Evolutionary conservation across 2,888 invertebrate species (phyloP).

Genomic region (Bellardia bayeri): DNA sequence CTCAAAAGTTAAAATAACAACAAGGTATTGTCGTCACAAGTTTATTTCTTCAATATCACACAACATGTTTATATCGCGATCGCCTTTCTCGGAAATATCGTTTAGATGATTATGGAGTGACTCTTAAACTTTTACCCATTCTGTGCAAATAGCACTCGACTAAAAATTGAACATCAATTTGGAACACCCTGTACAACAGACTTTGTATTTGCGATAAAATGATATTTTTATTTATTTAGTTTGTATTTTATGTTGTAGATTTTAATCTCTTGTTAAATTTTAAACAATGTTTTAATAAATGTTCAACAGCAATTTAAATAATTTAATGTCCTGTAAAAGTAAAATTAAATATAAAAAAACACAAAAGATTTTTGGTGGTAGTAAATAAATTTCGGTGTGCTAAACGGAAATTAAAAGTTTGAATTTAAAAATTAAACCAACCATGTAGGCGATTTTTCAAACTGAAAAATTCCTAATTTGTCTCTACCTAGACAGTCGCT

Average conservation of each 20-base stretch:
- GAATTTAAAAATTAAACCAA: not conserved
- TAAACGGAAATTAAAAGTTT: constrained; percentile 2
- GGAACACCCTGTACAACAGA: too few relatives aligned
- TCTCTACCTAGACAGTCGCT: too few relatives aligned
- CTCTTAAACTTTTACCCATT: too few relatives aligned
- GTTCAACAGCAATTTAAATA: constrained; percentile 1
- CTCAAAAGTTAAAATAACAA: too few relatives aligned
- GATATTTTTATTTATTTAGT: constrained; percentile 7
- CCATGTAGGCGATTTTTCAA: too few relatives aligned
- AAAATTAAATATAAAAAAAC: not conserved
- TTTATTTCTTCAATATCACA: too few relatives aligned
- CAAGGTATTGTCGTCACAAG: too few relatives aligned
- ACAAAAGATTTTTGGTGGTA: constrained; percentile 15
- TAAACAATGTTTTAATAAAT: constrained; percentile 52
- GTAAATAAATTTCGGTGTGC: not conserved
- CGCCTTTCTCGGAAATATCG: too few relatives aligned
- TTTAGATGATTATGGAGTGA: too few relatives aligned
- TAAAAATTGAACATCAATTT: too few relatives aligned
- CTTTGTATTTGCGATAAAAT: not conserved
- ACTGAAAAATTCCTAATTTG: not conserved
- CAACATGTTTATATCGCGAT: too few relatives aligned
- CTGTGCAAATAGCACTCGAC: too few relatives aligned
- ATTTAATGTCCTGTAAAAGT: constrained; percentile 6
- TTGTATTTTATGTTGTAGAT: constrained; percentile 36
- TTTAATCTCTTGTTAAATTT: constrained; percentile 40